These are phyloP conservation scores for Seriola aureovittata DNA, from an alignment of 2,113 vertebrate genomes.

Conservation along the genomic window DNA sequence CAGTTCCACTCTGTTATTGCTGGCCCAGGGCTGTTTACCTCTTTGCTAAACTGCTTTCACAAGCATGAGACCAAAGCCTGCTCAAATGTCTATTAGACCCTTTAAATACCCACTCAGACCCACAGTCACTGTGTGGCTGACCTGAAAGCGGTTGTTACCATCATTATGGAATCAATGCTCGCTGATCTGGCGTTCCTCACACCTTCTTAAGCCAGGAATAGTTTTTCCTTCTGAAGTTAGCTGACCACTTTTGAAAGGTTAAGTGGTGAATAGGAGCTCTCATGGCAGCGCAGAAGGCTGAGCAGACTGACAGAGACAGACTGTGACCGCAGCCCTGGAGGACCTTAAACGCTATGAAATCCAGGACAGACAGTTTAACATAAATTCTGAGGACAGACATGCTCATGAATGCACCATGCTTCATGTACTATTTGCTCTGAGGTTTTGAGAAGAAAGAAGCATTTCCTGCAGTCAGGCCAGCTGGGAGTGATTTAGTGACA, in stretches of 20 bases:
- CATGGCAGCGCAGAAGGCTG: slow-evolving; percentile 26
- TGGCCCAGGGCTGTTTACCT: slow-evolving; percentile 76
- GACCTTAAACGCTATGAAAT: slow-evolving; percentile 65
- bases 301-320: slow-evolving; percentile 34
- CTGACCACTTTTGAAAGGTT: slow-evolving; percentile 68
- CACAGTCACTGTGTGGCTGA: slow-evolving; percentile 59
- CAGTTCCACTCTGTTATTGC: slow-evolving; percentile 82
- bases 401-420: slow-evolving; percentile 77
- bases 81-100: slow-evolving; percentile 68
- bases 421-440: slow-evolving; percentile 82
- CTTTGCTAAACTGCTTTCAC: slow-evolving; percentile 80
- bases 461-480: slow-evolving; percentile 83
- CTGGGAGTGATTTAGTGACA: slow-evolving; percentile 86
- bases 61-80: slow-evolving; percentile 77
- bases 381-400: slow-evolving; percentile 66
- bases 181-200: slow-evolving; percentile 61
- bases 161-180: slow-evolving; percentile 56
- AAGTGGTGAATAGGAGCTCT: slow-evolving; percentile 56
- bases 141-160: slow-evolving; percentile 53
- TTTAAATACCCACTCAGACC: slow-evolving; percentile 55
- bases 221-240: slow-evolving; percentile 59
- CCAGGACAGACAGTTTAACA: slow-evolving; percentile 63
- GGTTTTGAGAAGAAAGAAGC: slow-evolving; percentile 83
- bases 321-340: slow-evolving; percentile 47
- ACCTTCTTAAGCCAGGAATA: slow-evolving; percentile 59